Percentiles rank a stretch among this genome's conserved stretches.
These are phyloP conservation scores for Napeogenes sylphis DNA, from an alignment of 2,888 invertebrate species.

Conservation along the genomic window DNA sequence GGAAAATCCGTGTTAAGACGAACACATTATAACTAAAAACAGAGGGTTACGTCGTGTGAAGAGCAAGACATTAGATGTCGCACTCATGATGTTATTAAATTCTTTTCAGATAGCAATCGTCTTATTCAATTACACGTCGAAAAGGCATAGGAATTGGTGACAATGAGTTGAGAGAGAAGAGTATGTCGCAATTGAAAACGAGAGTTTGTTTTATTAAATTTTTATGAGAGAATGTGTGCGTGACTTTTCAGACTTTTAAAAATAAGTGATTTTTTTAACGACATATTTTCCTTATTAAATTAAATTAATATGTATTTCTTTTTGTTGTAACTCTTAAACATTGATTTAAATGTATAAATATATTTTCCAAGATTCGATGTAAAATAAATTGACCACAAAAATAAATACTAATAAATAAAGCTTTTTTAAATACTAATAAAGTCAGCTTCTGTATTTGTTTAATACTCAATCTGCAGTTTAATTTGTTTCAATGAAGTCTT, in stretches of 20 bases:
- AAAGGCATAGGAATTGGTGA: conserved; percentile 66
- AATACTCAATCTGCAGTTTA: too few relatives aligned
- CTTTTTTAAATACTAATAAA: too few relatives aligned
- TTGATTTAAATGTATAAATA: too few relatives aligned
- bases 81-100: conserved; percentile 70
- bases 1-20: neutral
- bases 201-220: conserved; percentile 61
- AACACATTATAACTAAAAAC: neutral
- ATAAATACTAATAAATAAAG: too few relatives aligned
- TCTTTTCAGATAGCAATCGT: conserved; percentile 71
- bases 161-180: conserved; percentile 58
- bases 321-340: too few relatives aligned
- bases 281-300: too few relatives aligned
- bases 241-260: conserved; percentile 29
- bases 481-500: too few relatives aligned
- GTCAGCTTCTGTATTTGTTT: too few relatives aligned
- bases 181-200: conserved; percentile 60
- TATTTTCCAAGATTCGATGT: too few relatives aligned
- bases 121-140: conserved; percentile 69
- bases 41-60: conserved; percentile 39
- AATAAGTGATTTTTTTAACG: conserved; percentile 11
- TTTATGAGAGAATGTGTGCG: conserved; percentile 36
- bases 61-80: conserved; percentile 44
- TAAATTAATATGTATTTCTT: too few relatives aligned
- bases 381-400: too few relatives aligned